A percentile compares a stretch with the other conserved stretches of the same genome.
Conservation (phyloP, 2,113 vertebrate genomes). For the Empidonax alnorum region DNA sequence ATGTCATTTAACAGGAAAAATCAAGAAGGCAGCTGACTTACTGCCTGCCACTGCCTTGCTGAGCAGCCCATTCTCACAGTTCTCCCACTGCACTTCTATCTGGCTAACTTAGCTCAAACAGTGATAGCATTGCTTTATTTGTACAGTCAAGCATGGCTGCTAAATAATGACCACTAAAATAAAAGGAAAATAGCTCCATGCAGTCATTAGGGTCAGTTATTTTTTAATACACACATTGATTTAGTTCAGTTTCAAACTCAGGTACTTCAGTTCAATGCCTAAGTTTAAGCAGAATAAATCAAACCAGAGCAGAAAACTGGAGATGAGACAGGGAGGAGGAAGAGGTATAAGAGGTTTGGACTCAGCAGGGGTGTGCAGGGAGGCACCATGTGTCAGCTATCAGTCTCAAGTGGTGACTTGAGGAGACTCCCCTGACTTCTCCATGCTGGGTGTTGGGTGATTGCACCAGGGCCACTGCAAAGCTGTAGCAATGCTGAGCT, state of each 20-base stretch:
- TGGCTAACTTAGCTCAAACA: neutral
- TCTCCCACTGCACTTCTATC: neutral
- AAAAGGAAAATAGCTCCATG: neutral
- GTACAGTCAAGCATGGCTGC: neutral
- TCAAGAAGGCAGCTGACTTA: neutral
- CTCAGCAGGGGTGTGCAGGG: neutral
- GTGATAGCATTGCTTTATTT: neutral
- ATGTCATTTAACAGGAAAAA: neutral
- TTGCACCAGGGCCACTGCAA: fast-evolving
- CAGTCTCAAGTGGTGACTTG: fast-evolving
- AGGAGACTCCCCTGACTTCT: neutral
- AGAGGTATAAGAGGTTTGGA: neutral
- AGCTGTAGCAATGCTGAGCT: fast-evolving
- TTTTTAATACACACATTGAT: neutral
- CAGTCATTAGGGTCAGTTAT: neutral
- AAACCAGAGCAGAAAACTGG: neutral
- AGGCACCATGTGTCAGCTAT: fast-evolving
- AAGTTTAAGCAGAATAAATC: neutral
- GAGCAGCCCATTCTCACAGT: neutral
- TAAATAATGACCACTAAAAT: neutral
- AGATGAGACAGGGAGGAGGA: fast-evolving
- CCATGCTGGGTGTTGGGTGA: fast-evolving
- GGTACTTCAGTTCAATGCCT: neutral
- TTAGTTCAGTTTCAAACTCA: neutral
- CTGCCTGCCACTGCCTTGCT: neutral